Conservation (phyloP, 1,140 invertebrate species). For the Pogonomyrmex californicus region DNA sequence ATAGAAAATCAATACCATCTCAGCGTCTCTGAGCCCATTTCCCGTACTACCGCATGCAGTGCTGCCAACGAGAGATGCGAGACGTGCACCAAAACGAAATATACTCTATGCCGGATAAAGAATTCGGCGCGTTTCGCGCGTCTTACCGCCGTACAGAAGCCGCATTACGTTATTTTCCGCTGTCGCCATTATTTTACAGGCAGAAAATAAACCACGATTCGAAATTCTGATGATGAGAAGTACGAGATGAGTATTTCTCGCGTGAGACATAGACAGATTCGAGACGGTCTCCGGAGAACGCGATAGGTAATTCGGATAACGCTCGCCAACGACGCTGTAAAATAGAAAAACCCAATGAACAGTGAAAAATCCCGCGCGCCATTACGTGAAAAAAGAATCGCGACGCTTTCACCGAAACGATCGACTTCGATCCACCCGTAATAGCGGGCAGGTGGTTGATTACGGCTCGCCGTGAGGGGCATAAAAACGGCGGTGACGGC, state of each 20-base stretch:
- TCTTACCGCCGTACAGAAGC: not conserved
- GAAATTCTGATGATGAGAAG: constrained; percentile 19
- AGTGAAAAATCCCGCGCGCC: constrained; percentile 37
- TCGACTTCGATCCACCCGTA: constrained; percentile 74
- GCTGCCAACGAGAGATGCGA: constrained; percentile 80
- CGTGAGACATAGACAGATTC: not conserved
- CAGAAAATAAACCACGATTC: not conserved
- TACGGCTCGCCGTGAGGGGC: constrained; percentile 69
- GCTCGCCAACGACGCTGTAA: constrained; percentile 13
- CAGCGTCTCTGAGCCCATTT: constrained; percentile 82
- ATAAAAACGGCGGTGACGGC: constrained; percentile 74
- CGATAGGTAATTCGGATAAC: constrained; percentile 29
- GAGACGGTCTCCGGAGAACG: not conserved
- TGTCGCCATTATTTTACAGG: constrained; percentile 22
- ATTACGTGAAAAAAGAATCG: constrained; percentile 37
- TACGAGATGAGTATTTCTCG: not conserved
- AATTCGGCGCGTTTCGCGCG: constrained; percentile 52
- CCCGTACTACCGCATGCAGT: constrained; percentile 80
- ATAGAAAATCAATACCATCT: constrained; percentile 86
- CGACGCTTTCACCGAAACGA: constrained; percentile 51
- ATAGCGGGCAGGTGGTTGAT: constrained; percentile 79
- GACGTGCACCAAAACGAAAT: constrained; percentile 77
- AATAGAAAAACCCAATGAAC: constrained; percentile 19
- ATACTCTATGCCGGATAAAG: constrained; percentile 50
- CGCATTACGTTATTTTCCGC: constrained; percentile 35